Evolutionary conservation across 2,888 invertebrate species (phyloP).

Genomic region (Lepeophtheirus nordmannii): DNA sequence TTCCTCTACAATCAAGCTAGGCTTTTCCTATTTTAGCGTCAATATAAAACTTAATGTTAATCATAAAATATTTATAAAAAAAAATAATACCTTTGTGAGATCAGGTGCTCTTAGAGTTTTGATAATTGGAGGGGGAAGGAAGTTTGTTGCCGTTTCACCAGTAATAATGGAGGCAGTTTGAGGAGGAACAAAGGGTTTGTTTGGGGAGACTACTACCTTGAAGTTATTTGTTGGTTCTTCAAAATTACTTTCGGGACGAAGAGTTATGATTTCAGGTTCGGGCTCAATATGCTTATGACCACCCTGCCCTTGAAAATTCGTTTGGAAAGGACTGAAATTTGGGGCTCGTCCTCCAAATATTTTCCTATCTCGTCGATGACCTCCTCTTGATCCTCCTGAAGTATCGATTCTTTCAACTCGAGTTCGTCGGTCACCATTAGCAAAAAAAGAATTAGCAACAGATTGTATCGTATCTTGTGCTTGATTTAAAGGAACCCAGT

Average conservation of each 20-base stretch:
- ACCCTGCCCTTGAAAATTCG: not conserved
- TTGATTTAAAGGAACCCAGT: conserved; percentile 23
- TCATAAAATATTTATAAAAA: not conserved
- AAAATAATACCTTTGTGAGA: conserved; percentile 13
- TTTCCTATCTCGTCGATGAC: not conserved
- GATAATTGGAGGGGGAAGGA: conserved; percentile 16
- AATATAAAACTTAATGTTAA: not conserved
- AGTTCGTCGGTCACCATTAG: not conserved
- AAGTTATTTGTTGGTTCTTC: not conserved
- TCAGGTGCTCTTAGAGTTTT: conserved; percentile 18
- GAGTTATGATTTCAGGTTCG: not conserved
- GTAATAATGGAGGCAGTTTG: not conserved
- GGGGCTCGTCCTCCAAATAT: not conserved
- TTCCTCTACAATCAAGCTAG: not conserved
- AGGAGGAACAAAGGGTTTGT: not conserved
- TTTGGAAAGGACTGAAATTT: not conserved
- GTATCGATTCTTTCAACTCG: not conserved
- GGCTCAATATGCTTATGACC: not conserved
- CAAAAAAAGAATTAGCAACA: conserved; percentile 3
- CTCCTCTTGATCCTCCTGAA: not conserved
- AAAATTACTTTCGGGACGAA: not conserved
- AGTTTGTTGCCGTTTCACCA: conserved; percentile 9
- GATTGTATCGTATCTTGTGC: conserved; percentile 15
- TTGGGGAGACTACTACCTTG: not conserved
- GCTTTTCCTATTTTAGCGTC: not conserved